Evolutionary conservation across 2,888 invertebrate species (phyloP), one percentile per base, ranked within the genome.

Genomic region (Stenodera caucasica): DNA sequence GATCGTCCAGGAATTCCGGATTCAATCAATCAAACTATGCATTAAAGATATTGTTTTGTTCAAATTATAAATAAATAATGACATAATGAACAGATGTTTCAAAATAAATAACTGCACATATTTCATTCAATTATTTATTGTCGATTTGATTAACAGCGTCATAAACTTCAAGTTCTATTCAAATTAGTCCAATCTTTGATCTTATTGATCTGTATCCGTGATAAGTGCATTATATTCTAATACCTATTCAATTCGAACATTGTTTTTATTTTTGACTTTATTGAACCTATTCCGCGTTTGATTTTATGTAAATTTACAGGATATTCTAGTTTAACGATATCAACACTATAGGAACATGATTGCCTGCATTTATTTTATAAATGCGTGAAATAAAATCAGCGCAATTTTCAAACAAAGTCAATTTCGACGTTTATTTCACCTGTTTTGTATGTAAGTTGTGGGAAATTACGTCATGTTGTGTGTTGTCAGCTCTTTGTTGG

Each of bases 1-100:
- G 12, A 33, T n/a, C 2, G 5, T 33, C n/a, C 6, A 15, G 14
- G 9, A 40, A 40, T 40, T 40, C 18, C 40, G 40, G 40, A 18
- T 40, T 2, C 3, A 9, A 40, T 40, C 40, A 40, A 40, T 40
- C 37, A 18, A 37, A 35, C 4, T n/a, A 5, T n/a, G n/a, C n/a
- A 37, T 26, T 4, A 5, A 26, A 26, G 5, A 26, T 26, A n/a
- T 14, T 6, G 8, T 15, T 40, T 18, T 40, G 18, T 18, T 40
- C 8, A 40, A 21, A 40, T 18, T 40, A 40, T 40, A 40, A 40
- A 40, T 40, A 40, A 40, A 40, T 40, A 40, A 40, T 18, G 40
- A 40, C 40, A 18, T 40, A 40, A 11, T 11, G 11, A 11, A 40
- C 9, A 1, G 5, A 21, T 11, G 21, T 9, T 15, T 37, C 18